These are phyloP conservation scores for Okapia johnstoni DNA, from an alignment of 2,113 vertebrate species.

Conservation along the genomic window DNA sequence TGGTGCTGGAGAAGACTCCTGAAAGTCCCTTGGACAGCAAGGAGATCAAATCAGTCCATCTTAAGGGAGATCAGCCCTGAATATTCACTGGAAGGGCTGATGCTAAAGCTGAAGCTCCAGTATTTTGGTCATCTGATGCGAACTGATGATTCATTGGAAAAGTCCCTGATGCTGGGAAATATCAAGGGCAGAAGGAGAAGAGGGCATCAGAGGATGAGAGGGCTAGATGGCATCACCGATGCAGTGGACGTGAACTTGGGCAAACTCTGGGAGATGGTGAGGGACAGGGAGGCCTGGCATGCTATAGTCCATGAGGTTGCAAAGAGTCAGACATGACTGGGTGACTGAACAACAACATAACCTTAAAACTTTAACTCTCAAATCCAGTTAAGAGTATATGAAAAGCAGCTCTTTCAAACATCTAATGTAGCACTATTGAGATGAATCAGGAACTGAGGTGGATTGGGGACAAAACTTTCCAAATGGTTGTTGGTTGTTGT, in stretches of 20 bases:
- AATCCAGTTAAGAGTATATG: not conserved
- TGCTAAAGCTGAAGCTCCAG: not conserved
- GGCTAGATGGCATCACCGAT: not conserved
- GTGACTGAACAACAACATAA: not conserved
- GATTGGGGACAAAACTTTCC: not conserved
- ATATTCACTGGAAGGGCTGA: not conserved
- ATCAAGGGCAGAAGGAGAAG: not conserved
- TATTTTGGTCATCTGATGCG: not conserved
- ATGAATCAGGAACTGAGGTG: not conserved
- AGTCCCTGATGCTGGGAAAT: not conserved
- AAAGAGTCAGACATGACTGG: not conserved
- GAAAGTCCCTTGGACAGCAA: not conserved
- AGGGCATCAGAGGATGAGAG: not conserved
- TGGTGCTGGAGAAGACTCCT: not conserved
- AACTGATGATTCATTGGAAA: not conserved
- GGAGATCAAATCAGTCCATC: not conserved
- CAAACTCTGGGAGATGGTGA: not conserved
- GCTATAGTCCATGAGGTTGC: not conserved
- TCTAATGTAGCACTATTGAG: not conserved
- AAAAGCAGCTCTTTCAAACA: not conserved
- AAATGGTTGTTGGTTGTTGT: not conserved
- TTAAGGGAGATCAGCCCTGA: not conserved
- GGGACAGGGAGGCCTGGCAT: not conserved
- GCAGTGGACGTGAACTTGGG: not conserved
- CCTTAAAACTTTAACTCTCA: not conserved